A percentile compares a stretch with the other conserved stretches of the same genome.
Conservation (phyloP, 1,140 invertebrate species). For the Drosophila punjabiensis region DNA sequence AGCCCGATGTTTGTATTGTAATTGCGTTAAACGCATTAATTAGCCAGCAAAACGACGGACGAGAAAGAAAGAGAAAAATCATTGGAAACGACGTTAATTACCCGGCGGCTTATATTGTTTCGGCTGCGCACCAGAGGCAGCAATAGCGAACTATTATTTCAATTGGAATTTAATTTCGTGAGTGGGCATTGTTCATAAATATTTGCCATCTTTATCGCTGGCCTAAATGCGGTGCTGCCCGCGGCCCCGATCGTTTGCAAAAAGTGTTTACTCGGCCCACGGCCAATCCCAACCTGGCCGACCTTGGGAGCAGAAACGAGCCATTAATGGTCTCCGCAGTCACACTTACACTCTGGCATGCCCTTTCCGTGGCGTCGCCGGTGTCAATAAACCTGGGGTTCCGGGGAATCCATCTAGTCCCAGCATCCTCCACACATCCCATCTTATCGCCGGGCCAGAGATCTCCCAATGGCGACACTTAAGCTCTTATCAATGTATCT, state of each 20-base stretch:
- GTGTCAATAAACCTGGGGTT: constrained; percentile 74
- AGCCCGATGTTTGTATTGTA: constrained; percentile 40
- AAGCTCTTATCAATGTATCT: constrained; percentile 78
- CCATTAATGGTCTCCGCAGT: constrained; percentile 20
- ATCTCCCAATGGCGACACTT: constrained; percentile 56
- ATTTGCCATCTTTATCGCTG: constrained; percentile 34
- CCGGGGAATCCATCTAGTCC: constrained; percentile 50
- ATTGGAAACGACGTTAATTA: constrained; percentile 65
- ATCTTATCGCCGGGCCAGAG: constrained; percentile 27
- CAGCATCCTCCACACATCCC: constrained; percentile 34
- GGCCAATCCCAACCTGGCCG: constrained; percentile 26
- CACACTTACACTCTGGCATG: constrained; percentile 31
- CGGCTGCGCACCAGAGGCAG: constrained; percentile 19
- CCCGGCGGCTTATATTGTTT: constrained; percentile 50
- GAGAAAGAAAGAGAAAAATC: constrained; percentile 64
- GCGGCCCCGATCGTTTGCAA: constrained; percentile 28
- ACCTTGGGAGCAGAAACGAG: constrained; percentile 56
- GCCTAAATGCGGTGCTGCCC: constrained; percentile 12
- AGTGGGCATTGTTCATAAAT: constrained; percentile 44
- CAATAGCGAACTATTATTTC: constrained; percentile 59
- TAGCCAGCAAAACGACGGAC: constrained; percentile 51
- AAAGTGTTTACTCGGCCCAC: constrained; percentile 33
- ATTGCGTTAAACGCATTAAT: constrained; percentile 69
- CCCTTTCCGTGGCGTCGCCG: constrained; percentile 40
- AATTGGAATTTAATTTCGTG: constrained; percentile 69